A percentile compares a stretch with the other conserved stretches of the same genome.
phyloP scores from a whole-genome alignment of 2,797 vertebrate species.

The Falco naumanni region DNA sequence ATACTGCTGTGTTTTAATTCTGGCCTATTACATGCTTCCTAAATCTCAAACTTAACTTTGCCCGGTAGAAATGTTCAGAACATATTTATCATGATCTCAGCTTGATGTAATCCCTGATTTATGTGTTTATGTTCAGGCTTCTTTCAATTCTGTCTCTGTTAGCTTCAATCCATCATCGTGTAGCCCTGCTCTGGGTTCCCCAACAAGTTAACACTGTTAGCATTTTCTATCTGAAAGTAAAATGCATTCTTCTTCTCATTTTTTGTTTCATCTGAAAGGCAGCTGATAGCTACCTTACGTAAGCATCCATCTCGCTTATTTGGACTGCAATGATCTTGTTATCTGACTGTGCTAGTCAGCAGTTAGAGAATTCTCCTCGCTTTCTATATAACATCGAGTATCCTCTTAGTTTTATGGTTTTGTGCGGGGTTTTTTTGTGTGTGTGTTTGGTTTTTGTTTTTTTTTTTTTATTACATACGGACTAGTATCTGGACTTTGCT shows the following conservation, averaged over 20 bases:
- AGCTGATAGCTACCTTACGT: not conserved
- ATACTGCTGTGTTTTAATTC: conserved; percentile 65
- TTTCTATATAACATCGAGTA: not conserved
- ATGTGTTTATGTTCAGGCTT: conserved; percentile 60
- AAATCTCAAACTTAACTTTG: conserved; percentile 54
- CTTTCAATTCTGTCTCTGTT: conserved; percentile 60
- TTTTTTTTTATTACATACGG: too few relatives aligned
- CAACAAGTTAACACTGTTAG: not conserved
- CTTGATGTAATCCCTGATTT: conserved; percentile 70
- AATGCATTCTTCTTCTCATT: not conserved
- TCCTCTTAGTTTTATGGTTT: not conserved
- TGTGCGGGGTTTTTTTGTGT: too few relatives aligned
- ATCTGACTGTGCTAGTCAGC: not conserved
- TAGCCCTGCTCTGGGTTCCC: conserved; percentile 15
- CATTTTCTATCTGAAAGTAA: conserved; percentile 7
- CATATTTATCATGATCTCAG: conserved; percentile 70
- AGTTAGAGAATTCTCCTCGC: not conserved
- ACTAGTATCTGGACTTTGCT: not conserved
- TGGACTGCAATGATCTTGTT: not conserved
- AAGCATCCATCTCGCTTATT: not conserved
- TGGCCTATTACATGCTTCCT: not conserved
- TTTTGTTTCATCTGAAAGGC: not conserved
- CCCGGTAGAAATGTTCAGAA: conserved; percentile 52
- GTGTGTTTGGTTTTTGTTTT: too few relatives aligned
- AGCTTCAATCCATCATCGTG: conserved; percentile 59